Percentiles rank a stretch among this genome's conserved stretches.
phyloP scores from a whole-genome alignment of 35 echinoderm and acorn worm species.

The Heliocidaris tuberculata region DNA sequence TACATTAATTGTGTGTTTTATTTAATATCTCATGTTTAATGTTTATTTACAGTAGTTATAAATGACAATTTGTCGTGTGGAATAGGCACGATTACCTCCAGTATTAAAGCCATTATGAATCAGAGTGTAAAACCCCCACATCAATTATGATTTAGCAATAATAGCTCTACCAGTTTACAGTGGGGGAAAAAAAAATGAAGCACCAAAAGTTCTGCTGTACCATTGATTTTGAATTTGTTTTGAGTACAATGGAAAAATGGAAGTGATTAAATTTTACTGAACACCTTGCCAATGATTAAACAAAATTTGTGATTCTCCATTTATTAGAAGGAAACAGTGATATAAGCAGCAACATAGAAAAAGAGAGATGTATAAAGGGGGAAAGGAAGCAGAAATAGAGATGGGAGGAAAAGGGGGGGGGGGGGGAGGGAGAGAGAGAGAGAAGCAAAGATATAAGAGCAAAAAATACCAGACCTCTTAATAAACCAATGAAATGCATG shows the following conservation, averaged over 20 bases:
- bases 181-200: neutral
- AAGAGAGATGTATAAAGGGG: neutral
- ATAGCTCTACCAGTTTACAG: neutral
- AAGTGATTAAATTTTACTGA: conserved; percentile 1
- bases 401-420: neutral
- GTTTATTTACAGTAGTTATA: neutral
- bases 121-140: neutral
- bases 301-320: neutral
- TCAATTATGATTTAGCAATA: neutral
- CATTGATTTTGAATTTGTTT: neutral
- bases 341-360: too few relatives aligned
- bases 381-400: neutral
- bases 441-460: neutral
- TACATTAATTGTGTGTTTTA: neutral
- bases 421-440: neutral
- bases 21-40: neutral
- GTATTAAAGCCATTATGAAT: neutral
- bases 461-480: too few relatives aligned
- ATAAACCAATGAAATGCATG: too few relatives aligned
- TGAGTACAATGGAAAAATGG: neutral
- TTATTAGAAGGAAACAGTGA: neutral
- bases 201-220: neutral
- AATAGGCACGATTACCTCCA: neutral
- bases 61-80: too few relatives aligned
- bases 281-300: neutral